Conservation (phyloP, 1,140 invertebrate species). For the Coenobita brevimanus region DNA sequence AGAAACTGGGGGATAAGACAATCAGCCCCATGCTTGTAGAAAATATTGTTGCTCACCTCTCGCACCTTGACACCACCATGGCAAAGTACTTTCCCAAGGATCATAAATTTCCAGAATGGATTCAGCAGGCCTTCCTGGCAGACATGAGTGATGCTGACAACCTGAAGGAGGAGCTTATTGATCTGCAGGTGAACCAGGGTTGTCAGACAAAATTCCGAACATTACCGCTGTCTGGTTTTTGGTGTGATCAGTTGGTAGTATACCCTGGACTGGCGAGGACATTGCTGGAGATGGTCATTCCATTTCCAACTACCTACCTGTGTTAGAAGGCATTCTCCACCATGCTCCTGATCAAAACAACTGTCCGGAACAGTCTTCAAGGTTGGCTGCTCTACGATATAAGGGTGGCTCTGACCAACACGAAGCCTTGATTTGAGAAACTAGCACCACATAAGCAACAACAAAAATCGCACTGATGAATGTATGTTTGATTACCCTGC, state of each 20-base stretch:
- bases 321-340: no score
- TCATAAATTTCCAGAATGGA: slow-evolving; percentile 9
- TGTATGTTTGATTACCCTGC: no score
- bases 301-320: no score
- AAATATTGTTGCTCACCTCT: neutral
- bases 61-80: neutral
- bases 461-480: no score
- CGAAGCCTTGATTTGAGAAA: no score
- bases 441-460: no score
- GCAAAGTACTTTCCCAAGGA: slow-evolving; percentile 20
- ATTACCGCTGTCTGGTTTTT: neutral
- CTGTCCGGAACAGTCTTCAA: no score
- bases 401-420: no score
- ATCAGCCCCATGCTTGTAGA: neutral
- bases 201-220: neutral
- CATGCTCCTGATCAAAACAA: no score
- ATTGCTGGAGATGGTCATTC: neutral
- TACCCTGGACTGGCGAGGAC: neutral
- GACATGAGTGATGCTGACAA: slow-evolving; percentile 8
- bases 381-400: no score
- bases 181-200: neutral
- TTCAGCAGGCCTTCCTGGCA: slow-evolving; percentile 18
- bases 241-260: neutral
- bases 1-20: neutral
- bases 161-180: neutral